phyloP scores from a whole-genome alignment of 2,888 invertebrate species.

The Macrostomum cliftonense region DNA sequence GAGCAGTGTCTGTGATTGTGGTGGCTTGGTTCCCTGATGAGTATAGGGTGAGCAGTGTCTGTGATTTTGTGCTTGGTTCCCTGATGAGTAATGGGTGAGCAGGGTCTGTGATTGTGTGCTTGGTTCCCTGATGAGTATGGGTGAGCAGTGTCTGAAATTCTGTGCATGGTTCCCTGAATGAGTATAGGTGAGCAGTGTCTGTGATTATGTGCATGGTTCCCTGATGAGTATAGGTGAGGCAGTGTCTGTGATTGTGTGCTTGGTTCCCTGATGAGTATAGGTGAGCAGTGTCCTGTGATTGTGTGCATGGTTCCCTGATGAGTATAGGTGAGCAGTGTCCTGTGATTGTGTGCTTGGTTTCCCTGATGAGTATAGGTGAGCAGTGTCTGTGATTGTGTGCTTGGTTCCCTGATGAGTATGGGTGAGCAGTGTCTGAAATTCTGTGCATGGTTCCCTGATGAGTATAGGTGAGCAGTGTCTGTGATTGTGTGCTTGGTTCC shows the following conservation, averaged over 20 bases:
- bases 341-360: neutral
- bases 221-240: too few species aligned
- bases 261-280: too few species aligned
- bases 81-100: too few species aligned
- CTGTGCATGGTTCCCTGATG: too few species aligned
- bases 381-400: neutral
- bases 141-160: neutral
- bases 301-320: too few species aligned
- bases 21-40: too few species aligned
- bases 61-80: neutral
- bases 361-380: too few species aligned
- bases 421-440: neutral
- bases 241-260: neutral
- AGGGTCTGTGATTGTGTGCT: neutral
- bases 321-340: too few species aligned
- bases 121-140: too few species aligned
- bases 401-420: too few species aligned
- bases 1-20: neutral
- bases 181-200: neutral
- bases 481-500: neutral
- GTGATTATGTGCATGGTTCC: neutral
- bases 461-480: neutral
- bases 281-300: neutral
- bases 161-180: too few species aligned
- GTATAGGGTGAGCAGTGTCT: neutral